Evolutionary conservation across 2,888 invertebrate genomes (phyloP).

Genomic region (Andrena praecox): DNA sequence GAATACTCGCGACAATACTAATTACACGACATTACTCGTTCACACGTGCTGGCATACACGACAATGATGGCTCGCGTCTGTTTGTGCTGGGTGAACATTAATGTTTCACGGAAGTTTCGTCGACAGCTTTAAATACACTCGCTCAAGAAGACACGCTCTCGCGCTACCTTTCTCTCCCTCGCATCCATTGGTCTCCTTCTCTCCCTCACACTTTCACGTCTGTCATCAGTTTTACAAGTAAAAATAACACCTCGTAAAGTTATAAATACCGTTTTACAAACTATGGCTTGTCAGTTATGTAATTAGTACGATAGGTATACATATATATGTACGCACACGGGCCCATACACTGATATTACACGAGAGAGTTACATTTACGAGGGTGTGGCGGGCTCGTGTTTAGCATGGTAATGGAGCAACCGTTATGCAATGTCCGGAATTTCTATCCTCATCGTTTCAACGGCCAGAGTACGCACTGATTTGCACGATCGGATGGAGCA

Average conservation of each 20-base stretch:
- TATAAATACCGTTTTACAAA: slow-evolving; percentile 76
- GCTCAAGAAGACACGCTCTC: slow-evolving; percentile 29
- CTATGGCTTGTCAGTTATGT: slow-evolving; percentile 72
- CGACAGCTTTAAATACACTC: slow-evolving; percentile 45
- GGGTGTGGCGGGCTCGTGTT: slow-evolving; percentile 48
- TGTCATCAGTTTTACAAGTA: slow-evolving; percentile 59
- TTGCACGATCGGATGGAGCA: neutral
- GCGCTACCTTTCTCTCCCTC: slow-evolving; percentile 8
- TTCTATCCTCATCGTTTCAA: slow-evolving; percentile 60
- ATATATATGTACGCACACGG: slow-evolving; percentile 63
- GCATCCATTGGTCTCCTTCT: slow-evolving; percentile 1
- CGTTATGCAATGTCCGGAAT: slow-evolving; percentile 65
- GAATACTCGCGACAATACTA: slow-evolving; percentile 59
- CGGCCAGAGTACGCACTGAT: neutral
- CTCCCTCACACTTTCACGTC: slow-evolving; percentile 43
- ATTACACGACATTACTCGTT: slow-evolving; percentile 47
- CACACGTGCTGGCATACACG: slow-evolving; percentile 33
- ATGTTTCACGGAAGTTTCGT: slow-evolving; percentile 75
- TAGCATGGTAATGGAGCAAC: slow-evolving; percentile 46
- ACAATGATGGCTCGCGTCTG: slow-evolving; percentile 58
- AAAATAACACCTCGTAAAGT: slow-evolving; percentile 73
- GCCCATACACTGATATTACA: slow-evolving; percentile 69
- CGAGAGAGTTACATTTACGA: slow-evolving; percentile 65
- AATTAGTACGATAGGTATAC: slow-evolving; percentile 73
- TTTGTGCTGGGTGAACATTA: slow-evolving; percentile 79